A percentile compares a stretch with the other conserved stretches of the same genome.
phyloP scores from a whole-genome alignment of 1,140 invertebrate species.

The Hestina assimilis region DNA sequence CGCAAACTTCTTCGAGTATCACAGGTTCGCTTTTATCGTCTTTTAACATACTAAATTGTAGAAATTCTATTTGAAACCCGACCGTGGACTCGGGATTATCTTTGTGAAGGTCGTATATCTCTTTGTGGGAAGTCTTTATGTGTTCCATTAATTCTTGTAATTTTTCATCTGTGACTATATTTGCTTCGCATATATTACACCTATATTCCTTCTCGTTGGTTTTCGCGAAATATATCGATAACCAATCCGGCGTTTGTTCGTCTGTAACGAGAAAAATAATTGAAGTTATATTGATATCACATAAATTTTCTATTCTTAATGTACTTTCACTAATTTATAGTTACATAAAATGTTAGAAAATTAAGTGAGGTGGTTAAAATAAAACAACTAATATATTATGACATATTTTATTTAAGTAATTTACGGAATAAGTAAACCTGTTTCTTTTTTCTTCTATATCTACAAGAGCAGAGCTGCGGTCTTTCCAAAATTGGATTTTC shows the following conservation, averaged over 20 bases:
- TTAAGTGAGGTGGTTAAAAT: too few relatives aligned
- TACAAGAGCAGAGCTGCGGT: too few relatives aligned
- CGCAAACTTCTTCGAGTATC: conserved; percentile 51
- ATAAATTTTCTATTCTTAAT: neutral
- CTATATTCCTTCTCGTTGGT: conserved; percentile 35
- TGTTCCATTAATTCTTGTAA: conserved; percentile 45
- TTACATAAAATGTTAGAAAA: too few relatives aligned
- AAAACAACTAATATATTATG: too few relatives aligned
- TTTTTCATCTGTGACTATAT: conserved; percentile 38
- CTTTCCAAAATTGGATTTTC: too few relatives aligned
- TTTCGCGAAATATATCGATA: conserved; percentile 54
- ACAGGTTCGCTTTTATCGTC: conserved; percentile 50
- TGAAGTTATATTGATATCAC: neutral
- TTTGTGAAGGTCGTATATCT: conserved; percentile 56
- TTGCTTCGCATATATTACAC: conserved; percentile 59
- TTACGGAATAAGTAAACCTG: too few relatives aligned
- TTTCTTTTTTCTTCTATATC: too few relatives aligned
- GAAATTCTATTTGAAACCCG: conserved; percentile 65
- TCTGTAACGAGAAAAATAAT: neutral
- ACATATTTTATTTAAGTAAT: too few relatives aligned
- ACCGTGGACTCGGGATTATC: conserved; percentile 46
- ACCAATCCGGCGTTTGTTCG: conserved; percentile 45
- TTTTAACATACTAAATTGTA: conserved; percentile 58
- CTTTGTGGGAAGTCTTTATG: conserved; percentile 47
- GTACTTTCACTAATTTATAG: neutral